Evolutionary conservation across 1,140 invertebrate genomes (phyloP), one percentile per base, ranked within the genome.

Genomic region (Drosophila eugracilis): DNA sequence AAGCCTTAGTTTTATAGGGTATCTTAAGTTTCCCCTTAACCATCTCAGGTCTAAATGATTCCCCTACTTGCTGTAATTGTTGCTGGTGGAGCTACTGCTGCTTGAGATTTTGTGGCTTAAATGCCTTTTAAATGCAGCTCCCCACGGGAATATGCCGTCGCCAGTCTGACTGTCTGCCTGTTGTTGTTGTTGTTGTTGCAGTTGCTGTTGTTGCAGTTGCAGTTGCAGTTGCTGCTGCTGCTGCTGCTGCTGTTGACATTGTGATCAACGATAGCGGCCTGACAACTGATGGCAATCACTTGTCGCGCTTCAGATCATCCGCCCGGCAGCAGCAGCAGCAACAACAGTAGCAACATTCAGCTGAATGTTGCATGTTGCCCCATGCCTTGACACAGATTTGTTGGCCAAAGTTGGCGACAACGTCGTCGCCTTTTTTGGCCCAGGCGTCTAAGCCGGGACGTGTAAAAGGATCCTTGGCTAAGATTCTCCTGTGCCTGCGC

Each of bases 101-200:
- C 86, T 74, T 70, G 48, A 70, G 81, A 80, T 90, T 85, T 85
- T 90, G 81, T 90, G 85, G 77, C 85, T 90, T 90, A 90, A 90
- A 90, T 90, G 88, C 77, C 79, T 88, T 90, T 90, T 90, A 88
- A 90, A 90, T 85, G 83, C 88, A 84, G 70, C 79, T 88, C 88
- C 88, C 88, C 83, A 88, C 77, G 88, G 88, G 88, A 90, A 90
- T 90, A 81, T 86, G 81, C 81, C 49, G 81, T 72, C 78, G 78
- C 78, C 78, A 83, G 78, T 84, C 78, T 69, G 75, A 67, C 81
- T 69, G 79, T 83, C 75, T 73, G 58, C 32, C 57, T 84, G 71
- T 75, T 84, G 69, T 63, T 77, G 72, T 34, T 60, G 74, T 19
- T 60, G 47, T 1, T 55, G 59, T 1, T 65, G 53, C 6, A 53